A percentile compares a stretch with the other conserved stretches of the same genome.
phyloP scores from a whole-genome alignment of 2,113 vertebrate genomes.

The Zosterops hypoxanthus region DNA sequence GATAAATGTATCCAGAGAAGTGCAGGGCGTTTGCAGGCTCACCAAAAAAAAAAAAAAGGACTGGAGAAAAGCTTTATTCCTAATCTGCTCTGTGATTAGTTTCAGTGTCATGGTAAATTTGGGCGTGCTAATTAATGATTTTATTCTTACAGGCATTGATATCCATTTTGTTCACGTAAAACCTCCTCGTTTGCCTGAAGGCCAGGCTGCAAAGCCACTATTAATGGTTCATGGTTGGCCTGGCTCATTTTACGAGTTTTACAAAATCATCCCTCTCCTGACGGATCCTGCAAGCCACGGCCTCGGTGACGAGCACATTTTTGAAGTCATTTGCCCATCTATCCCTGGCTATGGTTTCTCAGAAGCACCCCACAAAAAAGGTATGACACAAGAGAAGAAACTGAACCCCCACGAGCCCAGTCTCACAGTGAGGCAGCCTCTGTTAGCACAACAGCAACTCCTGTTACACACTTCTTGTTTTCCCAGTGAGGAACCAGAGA shows the following conservation, averaged over 20 bases:
- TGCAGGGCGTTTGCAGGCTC: not conserved
- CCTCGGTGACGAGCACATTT: conserved; percentile 59
- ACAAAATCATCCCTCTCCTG: conserved; percentile 79
- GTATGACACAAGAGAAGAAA: conserved; percentile 34
- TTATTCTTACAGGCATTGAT: conserved; percentile 71
- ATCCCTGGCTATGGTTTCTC: conserved; percentile 83
- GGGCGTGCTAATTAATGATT: not conserved
- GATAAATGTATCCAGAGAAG: not conserved
- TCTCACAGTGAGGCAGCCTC: not conserved
- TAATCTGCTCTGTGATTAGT: not conserved
- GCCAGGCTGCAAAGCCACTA: conserved; percentile 66
- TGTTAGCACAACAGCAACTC: not conserved
- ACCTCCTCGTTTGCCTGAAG: conserved; percentile 46
- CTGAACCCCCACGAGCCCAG: not conserved
- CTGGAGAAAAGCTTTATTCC: not conserved
- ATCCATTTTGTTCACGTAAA: conserved; percentile 79
- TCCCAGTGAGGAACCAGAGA: not conserved
- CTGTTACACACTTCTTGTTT: not conserved
- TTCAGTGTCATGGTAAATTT: not conserved
- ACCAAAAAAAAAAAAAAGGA: not conserved
- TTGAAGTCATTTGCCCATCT: conserved; percentile 82
- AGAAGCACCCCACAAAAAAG: conserved; percentile 77
- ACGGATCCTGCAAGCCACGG: conserved; percentile 71
- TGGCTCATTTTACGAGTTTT: conserved; percentile 80
- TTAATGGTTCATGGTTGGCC: conserved; percentile 84